These are phyloP conservation scores for Gadus macrocephalus DNA, from an alignment of 2,113 vertebrate species.

Conservation along the genomic window DNA sequence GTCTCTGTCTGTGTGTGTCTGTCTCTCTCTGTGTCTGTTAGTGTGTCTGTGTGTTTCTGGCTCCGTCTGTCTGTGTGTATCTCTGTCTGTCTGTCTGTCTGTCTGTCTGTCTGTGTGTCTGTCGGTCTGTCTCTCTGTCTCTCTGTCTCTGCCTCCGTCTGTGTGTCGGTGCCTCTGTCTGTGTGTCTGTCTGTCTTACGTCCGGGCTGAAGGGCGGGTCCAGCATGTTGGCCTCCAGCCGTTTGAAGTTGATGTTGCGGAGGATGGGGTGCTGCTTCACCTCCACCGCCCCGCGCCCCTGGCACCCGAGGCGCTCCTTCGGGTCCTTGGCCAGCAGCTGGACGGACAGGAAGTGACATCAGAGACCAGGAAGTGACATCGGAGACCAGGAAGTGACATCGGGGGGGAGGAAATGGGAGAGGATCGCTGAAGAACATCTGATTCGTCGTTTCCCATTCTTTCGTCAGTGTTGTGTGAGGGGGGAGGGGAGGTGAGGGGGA, in stretches of 20 bases:
- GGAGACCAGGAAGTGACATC: background rate
- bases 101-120: background rate
- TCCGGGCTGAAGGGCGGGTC: slow-evolving; percentile 89
- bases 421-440: background rate
- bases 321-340: slow-evolving; percentile 87
- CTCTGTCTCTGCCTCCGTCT: too few species aligned
- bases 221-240: slow-evolving; percentile 85
- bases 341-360: slow-evolving; percentile 4
- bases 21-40: too few species aligned
- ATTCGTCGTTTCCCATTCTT: background rate
- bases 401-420: too few species aligned
- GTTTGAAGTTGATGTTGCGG: slow-evolving; percentile 86
- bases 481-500: too few species aligned
- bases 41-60: background rate
- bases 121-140: too few species aligned
- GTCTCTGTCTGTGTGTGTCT: too few species aligned
- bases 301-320: slow-evolving; percentile 80
- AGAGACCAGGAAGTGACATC: background rate
- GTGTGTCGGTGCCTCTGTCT: background rate
- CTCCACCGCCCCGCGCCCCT: slow-evolving; percentile 71
- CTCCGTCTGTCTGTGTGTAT: too few species aligned
- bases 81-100: too few species aligned
- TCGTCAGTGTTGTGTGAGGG: background rate
- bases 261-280: slow-evolving; percentile 88
- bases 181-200: slow-evolving; percentile 66